Evolutionary conservation across 2,888 invertebrate genomes (phyloP).

Genomic region (Brenthis ino): DNA sequence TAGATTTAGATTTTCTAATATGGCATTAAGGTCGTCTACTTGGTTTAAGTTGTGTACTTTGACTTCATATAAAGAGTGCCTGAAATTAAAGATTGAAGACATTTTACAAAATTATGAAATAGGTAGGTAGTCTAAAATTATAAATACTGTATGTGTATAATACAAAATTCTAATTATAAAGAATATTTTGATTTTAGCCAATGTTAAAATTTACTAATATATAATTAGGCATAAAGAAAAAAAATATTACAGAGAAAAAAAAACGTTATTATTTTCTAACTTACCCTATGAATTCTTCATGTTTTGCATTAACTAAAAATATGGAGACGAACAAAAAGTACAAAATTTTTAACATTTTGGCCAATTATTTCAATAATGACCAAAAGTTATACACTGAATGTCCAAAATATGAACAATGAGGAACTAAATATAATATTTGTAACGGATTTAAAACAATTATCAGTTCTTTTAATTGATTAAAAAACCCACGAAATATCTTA

Average conservation of each 20-base stretch:
- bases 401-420: not conserved
- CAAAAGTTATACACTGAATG: slow-evolving; percentile 5
- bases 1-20: slow-evolving; percentile 48
- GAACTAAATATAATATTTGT: slow-evolving; percentile 9
- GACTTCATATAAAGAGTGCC: slow-evolving; percentile 48
- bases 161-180: too few species aligned
- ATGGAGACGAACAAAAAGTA: slow-evolving; percentile 49
- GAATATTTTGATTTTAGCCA: too few species aligned
- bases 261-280: slow-evolving; percentile 26
- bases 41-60: slow-evolving; percentile 42
- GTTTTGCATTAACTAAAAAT: slow-evolving; percentile 53
- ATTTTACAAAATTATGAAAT: not conserved
- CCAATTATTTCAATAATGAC: slow-evolving; percentile 7
- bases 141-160: too few species aligned
- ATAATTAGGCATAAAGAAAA: too few species aligned
- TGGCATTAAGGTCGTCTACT: slow-evolving; percentile 47
- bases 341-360: slow-evolving; percentile 43
- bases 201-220: too few species aligned
- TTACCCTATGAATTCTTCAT: slow-evolving; percentile 66
- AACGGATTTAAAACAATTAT: not conserved
- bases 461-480: not conserved
- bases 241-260: too few species aligned
- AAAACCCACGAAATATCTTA: slow-evolving; percentile 2
- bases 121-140: not conserved
- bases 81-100: slow-evolving; percentile 45